Evolutionary conservation across 2,888 invertebrate species (phyloP).

Genomic region (Scotopteryx bipunctaria): DNA sequence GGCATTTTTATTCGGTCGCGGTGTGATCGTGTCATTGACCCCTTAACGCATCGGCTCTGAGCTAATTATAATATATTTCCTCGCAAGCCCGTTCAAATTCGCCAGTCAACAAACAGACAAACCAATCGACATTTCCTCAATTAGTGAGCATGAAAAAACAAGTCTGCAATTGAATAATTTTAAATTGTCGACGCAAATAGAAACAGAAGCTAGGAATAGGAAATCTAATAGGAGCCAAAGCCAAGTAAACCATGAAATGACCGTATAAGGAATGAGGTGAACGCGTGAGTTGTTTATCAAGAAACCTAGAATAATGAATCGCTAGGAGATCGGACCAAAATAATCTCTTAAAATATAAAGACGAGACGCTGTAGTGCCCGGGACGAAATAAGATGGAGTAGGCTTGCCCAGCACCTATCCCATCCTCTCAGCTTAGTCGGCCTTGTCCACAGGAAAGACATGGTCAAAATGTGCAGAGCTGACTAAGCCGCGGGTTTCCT

Average conservation of each 20-base stretch:
- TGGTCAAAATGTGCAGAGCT: too few species aligned
- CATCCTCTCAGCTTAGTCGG: too few species aligned
- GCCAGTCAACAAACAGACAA: constrained; percentile 28
- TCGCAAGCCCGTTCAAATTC: constrained; percentile 44
- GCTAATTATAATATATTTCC: constrained; percentile 76
- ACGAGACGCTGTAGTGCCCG: too few species aligned
- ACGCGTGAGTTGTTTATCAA: not conserved
- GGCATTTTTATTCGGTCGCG: constrained; percentile 59
- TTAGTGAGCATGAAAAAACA: constrained; percentile 31
- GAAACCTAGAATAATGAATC: not conserved
- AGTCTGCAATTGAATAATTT: constrained; percentile 21
- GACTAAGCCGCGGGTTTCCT: too few species aligned
- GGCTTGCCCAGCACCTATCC: too few species aligned
- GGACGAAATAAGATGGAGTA: too few species aligned
- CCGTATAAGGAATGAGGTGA: constrained; percentile 19
- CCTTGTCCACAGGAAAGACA: too few species aligned
- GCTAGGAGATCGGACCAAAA: too few species aligned
- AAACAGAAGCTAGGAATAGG: constrained; percentile 14
- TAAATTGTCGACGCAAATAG: constrained; percentile 14
- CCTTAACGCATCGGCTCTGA: constrained; percentile 69
- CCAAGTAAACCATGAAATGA: constrained; percentile 1
- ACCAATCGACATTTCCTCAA: constrained; percentile 38
- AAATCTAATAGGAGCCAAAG: constrained; percentile 2
- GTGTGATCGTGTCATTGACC: constrained; percentile 73
- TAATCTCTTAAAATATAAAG: too few species aligned